Conservation (phyloP, 2,888 invertebrate genomes). For the Catocala nupta region DNA sequence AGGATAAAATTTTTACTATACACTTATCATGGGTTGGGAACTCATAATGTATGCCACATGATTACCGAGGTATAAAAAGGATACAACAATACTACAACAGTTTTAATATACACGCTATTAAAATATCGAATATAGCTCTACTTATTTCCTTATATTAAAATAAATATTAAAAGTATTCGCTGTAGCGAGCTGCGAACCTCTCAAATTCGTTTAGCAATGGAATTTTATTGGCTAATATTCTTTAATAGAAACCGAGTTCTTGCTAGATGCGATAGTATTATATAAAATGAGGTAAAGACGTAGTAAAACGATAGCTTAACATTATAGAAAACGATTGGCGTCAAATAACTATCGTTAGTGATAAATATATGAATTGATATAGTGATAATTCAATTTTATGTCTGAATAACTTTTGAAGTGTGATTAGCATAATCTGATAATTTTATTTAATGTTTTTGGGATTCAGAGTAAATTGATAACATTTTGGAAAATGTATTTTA, state of each 20-base stretch:
- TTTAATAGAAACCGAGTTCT: not conserved
- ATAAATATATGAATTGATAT: slow-evolving; percentile 42
- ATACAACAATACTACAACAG: no score
- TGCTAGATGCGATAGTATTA: not conserved
- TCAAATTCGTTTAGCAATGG: not conserved
- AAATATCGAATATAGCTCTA: no score
- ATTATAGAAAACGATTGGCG: slow-evolving; percentile 26
- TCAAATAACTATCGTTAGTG: slow-evolving; percentile 36
- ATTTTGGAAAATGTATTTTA: no score
- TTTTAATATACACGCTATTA: no score
- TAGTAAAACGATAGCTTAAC: slow-evolving; percentile 30
- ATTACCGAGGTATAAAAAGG: no score
- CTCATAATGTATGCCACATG: no score
- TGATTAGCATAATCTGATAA: not conserved
- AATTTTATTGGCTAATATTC: not conserved
- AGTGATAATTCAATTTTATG: slow-evolving; percentile 32
- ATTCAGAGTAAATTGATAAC: no score
- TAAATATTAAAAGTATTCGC: not conserved
- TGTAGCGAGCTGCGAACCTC: not conserved
- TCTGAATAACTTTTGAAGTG: slow-evolving; percentile 27
- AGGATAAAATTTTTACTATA: no score
- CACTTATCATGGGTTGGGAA: no score
- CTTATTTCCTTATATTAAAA: not conserved
- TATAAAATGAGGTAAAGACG: not conserved
- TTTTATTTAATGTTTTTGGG: no score